Percentiles rank a stretch among this genome's conserved stretches.
Conservation (phyloP, 2,888 invertebrate species). For the Crossocerus cetratus region DNA sequence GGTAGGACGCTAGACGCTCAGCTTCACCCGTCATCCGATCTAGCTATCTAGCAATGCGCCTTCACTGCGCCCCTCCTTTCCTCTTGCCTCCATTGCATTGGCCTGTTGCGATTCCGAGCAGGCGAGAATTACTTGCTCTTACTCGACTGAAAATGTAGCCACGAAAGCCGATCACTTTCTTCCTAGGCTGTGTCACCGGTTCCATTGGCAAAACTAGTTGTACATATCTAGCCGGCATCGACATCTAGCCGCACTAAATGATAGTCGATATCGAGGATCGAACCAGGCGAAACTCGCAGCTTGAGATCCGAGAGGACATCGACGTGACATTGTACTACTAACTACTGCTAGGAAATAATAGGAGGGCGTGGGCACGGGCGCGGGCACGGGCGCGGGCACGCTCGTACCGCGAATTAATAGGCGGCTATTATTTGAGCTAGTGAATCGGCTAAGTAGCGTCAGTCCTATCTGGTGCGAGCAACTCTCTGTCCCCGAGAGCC, state of each 20-base stretch:
- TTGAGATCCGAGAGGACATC: too few relatives aligned
- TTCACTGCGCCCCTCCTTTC: constrained; percentile 1
- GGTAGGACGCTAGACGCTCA: too few relatives aligned
- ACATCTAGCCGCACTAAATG: too few relatives aligned
- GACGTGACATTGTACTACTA: too few relatives aligned
- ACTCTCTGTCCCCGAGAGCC: constrained; percentile 20
- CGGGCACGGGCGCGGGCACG: too few relatives aligned
- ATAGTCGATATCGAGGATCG: too few relatives aligned
- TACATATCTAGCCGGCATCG: not conserved
- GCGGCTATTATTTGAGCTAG: constrained; percentile 61
- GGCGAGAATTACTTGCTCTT: constrained; percentile 37
- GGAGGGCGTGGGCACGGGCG: not conserved
- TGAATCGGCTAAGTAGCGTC: constrained; percentile 64
- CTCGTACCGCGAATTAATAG: constrained; percentile 55
- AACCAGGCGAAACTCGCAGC: too few relatives aligned
- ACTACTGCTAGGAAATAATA: too few relatives aligned
- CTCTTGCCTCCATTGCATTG: not conserved
- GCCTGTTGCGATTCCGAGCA: too few relatives aligned
- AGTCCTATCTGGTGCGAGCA: constrained; percentile 47
- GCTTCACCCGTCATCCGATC: not conserved
- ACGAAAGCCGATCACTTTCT: constrained; percentile 34
- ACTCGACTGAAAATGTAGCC: constrained; percentile 36
- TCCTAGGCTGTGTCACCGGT: constrained; percentile 15
- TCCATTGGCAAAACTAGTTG: not conserved
- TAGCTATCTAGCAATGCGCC: constrained; percentile 4